These are phyloP conservation scores for Knipowitschia caucasica DNA, from an alignment of 2,797 vertebrate genomes.

Conservation along the genomic window DNA sequence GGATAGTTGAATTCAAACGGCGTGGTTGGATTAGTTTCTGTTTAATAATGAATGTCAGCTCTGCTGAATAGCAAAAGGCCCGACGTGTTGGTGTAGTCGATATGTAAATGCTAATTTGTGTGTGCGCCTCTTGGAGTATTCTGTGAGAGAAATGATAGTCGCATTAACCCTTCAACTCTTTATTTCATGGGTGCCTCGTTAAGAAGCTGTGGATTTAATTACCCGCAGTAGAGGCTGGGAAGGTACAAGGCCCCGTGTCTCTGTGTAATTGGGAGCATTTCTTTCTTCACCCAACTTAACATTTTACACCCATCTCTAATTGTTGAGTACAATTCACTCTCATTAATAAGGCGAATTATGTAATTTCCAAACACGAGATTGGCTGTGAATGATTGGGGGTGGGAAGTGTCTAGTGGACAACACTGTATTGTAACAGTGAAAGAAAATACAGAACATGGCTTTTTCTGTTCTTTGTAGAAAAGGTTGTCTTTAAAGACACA, in stretches of 20 bases:
- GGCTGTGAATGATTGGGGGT: conserved; percentile 34
- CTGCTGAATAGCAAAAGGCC: neutral
- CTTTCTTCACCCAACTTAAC: conserved; percentile 70
- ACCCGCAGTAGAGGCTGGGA: conserved; percentile 57
- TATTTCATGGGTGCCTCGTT: conserved; percentile 70
- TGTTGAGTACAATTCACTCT: conserved; percentile 67
- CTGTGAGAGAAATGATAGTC: conserved; percentile 67
- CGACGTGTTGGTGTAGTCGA: conserved; percentile 31
- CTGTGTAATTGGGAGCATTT: conserved; percentile 67
- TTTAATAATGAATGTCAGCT: neutral
- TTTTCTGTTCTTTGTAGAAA: conserved; percentile 21
- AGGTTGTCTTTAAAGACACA: conserved; percentile 53
- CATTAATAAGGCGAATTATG: conserved; percentile 73
- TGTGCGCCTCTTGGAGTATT: conserved; percentile 55
- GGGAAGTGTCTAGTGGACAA: conserved; percentile 23
- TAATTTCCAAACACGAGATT: conserved; percentile 63
- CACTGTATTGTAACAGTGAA: conserved; percentile 5
- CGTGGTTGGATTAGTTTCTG: neutral
- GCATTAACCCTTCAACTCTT: conserved; percentile 75
- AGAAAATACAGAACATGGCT: conserved; percentile 27
- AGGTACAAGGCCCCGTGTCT: conserved; percentile 69
- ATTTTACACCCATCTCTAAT: conserved; percentile 71
- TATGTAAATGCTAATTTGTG: conserved; percentile 49
- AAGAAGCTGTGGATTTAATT: conserved; percentile 74
- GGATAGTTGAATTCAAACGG: neutral